These are phyloP conservation scores for Euschistus heros DNA, from an alignment of 1,140 invertebrate genomes.

Conservation along the genomic window DNA sequence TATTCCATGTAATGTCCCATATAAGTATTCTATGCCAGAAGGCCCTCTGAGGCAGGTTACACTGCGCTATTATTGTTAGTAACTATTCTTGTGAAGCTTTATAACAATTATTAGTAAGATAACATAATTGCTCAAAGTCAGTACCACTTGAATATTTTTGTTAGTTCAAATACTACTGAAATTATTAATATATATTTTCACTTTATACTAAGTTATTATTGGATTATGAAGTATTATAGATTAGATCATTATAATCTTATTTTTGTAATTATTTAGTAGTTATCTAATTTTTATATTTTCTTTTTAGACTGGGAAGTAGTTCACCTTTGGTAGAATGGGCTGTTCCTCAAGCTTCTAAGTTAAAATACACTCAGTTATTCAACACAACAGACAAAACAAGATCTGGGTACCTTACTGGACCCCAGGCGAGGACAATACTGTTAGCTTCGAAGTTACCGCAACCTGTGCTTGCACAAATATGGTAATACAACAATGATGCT, in stretches of 20 bases:
- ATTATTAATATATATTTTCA: neutral
- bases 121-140: no score
- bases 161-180: neutral
- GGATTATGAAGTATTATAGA: no score
- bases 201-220: no score
- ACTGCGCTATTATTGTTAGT: no score
- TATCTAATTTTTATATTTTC: neutral
- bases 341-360: constrained; percentile 76
- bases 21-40: no score
- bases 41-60: no score
- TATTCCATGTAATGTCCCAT: no score
- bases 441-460: constrained; percentile 89
- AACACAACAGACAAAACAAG: constrained; percentile 82
- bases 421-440: constrained; percentile 86
- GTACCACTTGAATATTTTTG: neutral
- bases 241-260: no score
- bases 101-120: no score
- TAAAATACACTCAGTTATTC: constrained; percentile 92
- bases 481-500: constrained; percentile 43
- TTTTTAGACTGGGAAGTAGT: constrained; percentile 24
- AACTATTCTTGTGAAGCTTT: no score
- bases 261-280: no score
- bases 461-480: constrained; percentile 82
- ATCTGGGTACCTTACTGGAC: constrained; percentile 76
- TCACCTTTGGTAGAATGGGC: constrained; percentile 60